phyloP scores from a whole-genome alignment of 2,797 vertebrate genomes.

The Podarcis lilfordi region DNA sequence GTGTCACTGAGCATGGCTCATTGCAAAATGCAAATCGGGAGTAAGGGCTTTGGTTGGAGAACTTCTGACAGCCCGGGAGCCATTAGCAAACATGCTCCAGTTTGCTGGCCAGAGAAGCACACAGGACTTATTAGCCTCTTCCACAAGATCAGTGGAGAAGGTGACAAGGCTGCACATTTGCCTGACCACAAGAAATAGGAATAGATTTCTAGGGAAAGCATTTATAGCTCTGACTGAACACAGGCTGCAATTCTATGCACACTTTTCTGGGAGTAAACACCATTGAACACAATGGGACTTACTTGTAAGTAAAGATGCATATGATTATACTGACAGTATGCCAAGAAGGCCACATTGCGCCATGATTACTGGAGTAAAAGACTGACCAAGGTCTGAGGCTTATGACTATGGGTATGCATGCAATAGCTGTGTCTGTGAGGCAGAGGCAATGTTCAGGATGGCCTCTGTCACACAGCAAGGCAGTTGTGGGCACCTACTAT shows the following conservation, averaged over 20 bases:
- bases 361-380: neutral
- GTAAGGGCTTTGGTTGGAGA: neutral
- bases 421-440: neutral
- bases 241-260: neutral
- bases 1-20: neutral
- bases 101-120: neutral
- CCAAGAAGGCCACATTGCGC: neutral
- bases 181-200: neutral
- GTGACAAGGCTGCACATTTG: neutral
- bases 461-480: neutral
- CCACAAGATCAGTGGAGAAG: neutral
- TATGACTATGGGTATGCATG: neutral
- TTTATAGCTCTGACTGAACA: neutral
- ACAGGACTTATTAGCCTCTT: neutral
- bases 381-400: neutral
- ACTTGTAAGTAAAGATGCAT: neutral
- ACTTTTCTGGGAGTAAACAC: neutral
- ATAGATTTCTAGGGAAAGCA: neutral
- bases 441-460: neutral
- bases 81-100: accelerated
- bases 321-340: neutral
- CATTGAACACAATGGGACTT: neutral
- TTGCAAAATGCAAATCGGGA: neutral
- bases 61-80: neutral
- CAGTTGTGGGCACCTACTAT: neutral